phyloP scores from a whole-genome alignment of 2,797 vertebrate genomes.

The Anguilla anguilla region DNA sequence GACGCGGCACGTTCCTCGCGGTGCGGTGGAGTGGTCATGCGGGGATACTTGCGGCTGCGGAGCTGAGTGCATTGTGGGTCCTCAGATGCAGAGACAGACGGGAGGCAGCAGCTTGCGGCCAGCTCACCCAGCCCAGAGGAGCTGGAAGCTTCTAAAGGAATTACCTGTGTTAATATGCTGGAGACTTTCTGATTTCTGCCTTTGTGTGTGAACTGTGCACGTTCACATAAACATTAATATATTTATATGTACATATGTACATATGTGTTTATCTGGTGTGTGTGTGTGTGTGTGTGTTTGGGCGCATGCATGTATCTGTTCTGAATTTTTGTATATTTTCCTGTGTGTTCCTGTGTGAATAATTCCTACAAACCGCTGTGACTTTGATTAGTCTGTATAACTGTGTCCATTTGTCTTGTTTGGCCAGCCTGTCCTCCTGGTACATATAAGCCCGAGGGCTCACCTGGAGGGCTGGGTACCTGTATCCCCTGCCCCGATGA shows the following conservation, averaged over 20 bases:
- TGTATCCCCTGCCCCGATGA: slow-evolving; percentile 82
- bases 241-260: too few relatives aligned
- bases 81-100: neutral
- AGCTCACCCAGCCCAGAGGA: neutral
- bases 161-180: neutral
- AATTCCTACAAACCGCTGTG: neutral
- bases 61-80: neutral
- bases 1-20: neutral
- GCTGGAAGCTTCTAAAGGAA: neutral
- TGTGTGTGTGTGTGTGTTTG: neutral
- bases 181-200: neutral
- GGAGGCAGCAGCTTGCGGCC: neutral
- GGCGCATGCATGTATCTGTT: neutral
- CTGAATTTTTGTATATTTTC: neutral
- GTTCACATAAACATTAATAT: too few relatives aligned
- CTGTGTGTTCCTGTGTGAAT: neutral
- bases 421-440: slow-evolving; percentile 86
- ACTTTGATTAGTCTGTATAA: neutral
- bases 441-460: slow-evolving; percentile 89
- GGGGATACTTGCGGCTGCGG: neutral
- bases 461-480: slow-evolving; percentile 86
- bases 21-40: neutral
- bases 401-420: slow-evolving; percentile 6
- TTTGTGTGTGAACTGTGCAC: neutral
- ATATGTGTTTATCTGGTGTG: neutral